phyloP scores from a whole-genome alignment of 2,797 vertebrate genomes.

The Enteromius thamalakanensis region DNA sequence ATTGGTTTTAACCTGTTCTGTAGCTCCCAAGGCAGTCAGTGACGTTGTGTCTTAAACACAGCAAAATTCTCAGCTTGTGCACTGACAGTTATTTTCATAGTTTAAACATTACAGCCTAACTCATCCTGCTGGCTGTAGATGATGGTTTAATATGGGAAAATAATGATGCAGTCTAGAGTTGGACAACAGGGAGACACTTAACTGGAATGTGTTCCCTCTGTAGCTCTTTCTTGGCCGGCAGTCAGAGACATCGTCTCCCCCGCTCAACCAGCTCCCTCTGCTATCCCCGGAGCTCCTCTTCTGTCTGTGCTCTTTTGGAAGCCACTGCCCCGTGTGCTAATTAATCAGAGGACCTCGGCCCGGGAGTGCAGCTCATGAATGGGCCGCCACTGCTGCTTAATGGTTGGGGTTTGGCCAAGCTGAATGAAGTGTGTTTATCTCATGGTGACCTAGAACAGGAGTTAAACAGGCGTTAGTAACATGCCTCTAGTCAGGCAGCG shows the following conservation, averaged over 20 bases:
- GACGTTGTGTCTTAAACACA: not conserved
- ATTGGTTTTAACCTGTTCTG: not conserved
- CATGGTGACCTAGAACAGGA: conserved; percentile 80
- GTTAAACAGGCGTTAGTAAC: conserved; percentile 79
- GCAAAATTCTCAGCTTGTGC: not conserved
- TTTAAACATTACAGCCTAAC: not conserved
- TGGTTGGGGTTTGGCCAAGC: conserved; percentile 69
- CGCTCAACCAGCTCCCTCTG: not conserved
- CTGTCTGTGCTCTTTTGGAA: conserved; percentile 66
- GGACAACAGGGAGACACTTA: conserved; percentile 24
- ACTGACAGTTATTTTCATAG: not conserved
- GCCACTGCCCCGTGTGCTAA: conserved; percentile 71
- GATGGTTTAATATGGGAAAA: conserved; percentile 15
- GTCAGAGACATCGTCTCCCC: conserved; percentile 55
- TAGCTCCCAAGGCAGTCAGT: not conserved
- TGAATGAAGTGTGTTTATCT: conserved; percentile 81
- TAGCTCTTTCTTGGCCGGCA: conserved; percentile 47
- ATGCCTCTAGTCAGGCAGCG: conserved; percentile 63
- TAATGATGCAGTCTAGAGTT: not conserved
- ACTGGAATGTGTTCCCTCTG: conserved; percentile 37
- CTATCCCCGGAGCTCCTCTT: conserved; percentile 22
- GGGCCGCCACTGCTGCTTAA: conserved; percentile 68
- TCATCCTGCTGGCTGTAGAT: conserved; percentile 13
- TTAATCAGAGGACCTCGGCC: conserved; percentile 73
- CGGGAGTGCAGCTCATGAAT: conserved; percentile 68